These are phyloP conservation scores for Epiblema foenella DNA, from an alignment of 2,888 invertebrate species.

Conservation along the genomic window DNA sequence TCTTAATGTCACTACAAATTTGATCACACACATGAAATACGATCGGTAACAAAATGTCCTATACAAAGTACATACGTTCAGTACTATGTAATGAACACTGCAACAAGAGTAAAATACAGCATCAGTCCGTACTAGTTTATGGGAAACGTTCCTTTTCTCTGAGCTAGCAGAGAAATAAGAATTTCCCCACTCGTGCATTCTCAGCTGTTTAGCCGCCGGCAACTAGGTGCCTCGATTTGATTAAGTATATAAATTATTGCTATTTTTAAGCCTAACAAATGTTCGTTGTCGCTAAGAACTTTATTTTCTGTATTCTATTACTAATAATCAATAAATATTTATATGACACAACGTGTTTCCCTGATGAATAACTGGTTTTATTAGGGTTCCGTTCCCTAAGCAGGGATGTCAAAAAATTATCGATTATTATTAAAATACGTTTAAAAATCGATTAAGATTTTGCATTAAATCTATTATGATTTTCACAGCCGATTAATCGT, in stretches of 20 bases:
- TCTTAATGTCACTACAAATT: too few relatives aligned
- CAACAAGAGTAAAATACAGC: constrained; percentile 19
- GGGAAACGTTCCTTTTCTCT: constrained; percentile 79
- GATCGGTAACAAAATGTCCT: not conserved
- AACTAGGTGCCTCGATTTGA: constrained; percentile 27
- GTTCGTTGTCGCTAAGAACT: constrained; percentile 60
- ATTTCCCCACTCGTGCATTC: constrained; percentile 60
- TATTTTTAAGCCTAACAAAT: constrained; percentile 37
- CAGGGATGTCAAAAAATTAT: too few relatives aligned
- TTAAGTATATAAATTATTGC: constrained; percentile 24
- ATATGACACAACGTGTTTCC: constrained; percentile 52
- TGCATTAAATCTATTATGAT: too few relatives aligned
- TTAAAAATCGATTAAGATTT: too few relatives aligned
- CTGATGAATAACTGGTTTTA: not conserved
- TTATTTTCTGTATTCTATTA: constrained; percentile 74
- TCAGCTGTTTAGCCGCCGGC: constrained; percentile 5
- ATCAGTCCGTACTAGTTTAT: constrained; percentile 54
- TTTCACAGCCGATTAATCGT: too few relatives aligned
- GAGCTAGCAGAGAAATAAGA: constrained; percentile 80
- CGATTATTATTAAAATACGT: too few relatives aligned
- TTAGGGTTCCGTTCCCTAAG: too few relatives aligned
- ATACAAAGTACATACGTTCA: not conserved
- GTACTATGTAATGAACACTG: not conserved
- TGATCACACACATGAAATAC: too few relatives aligned
- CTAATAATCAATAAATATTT: constrained; percentile 65